These are phyloP conservation scores for Anoura caudifer DNA, from an alignment of 2,113 vertebrate genomes.

Conservation along the genomic window DNA sequence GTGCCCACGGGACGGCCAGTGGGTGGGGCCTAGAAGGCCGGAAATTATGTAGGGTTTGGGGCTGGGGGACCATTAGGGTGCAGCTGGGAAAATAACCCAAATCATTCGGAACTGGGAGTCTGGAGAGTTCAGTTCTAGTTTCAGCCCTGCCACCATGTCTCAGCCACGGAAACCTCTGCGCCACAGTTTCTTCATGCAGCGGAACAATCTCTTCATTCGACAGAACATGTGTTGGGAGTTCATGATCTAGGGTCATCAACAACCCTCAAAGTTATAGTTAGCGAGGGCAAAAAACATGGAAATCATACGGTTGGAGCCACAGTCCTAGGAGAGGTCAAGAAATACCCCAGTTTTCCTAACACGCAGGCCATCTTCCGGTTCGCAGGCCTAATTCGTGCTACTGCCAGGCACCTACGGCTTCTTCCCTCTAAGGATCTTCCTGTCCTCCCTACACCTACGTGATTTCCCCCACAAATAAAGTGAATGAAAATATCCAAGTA, in stretches of 20 bases:
- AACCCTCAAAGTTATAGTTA: neutral
- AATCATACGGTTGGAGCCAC: neutral
- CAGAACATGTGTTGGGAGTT: neutral
- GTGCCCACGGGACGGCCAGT: rapidly evolving
- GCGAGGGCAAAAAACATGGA: neutral
- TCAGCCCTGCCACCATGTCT: neutral
- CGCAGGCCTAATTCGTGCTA: neutral
- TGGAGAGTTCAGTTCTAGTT: neutral
- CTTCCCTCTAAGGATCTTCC: neutral
- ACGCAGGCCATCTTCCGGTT: neutral
- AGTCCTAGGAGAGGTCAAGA: neutral
- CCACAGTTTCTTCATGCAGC: neutral
- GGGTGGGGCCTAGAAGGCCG: neutral
- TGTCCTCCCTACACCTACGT: neutral
- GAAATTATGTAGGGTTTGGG: neutral
- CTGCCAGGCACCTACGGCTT: neutral
- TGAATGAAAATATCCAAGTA: neutral
- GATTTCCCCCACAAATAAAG: neutral
- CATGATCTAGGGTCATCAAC: neutral
- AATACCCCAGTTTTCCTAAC: neutral
- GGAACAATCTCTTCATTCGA: neutral
- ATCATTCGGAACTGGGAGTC: neutral
- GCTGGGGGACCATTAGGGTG: neutral
- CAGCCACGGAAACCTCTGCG: neutral
- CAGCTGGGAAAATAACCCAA: neutral